Base-by-base conservation (phyloP, 2,797 vertebrate species). In the Rhinogobio ventralis region DNA sequence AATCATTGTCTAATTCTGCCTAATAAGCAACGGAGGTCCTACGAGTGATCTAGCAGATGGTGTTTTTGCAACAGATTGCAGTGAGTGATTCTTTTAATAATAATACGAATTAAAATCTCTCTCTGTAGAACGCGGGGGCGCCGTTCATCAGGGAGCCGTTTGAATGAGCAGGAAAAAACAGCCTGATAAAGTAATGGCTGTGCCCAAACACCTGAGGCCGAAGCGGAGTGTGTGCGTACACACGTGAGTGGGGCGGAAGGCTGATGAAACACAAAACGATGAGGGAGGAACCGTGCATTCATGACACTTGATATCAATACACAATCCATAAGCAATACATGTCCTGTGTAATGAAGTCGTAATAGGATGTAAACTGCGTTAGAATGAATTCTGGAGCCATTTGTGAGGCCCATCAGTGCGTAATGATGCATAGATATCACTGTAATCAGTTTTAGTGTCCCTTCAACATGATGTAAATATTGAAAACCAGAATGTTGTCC, bases 41-140 rank as follows among this genome's bases (percentile, higher is more conserved):
- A 78, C 79, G 90, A 92, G 91, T 91, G 87, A 89, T 87, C 87
- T 83, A 87, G 86, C 92, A 92, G 92, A 91, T 92, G 92, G 91
- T 91, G 91, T 92, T 92, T 91, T 91, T 91, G 90, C 89, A 91
- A 91, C 91, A 91, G 90, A 92, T 92, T 92, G 91, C 90, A 88
- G 88, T 91, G 90, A 92, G 89, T 91, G 90, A 91, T 92, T 92
- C 88, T 90, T 92, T 92, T 91, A 91, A 92, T 92, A 91, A 92
- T 92, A 92, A 92, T 92, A 90, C 79, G 90, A 92, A 91, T 92
- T 92, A 91, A 92, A 92, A 90, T 90, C 88, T 91, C 91, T 88
- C 90, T 90, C 89, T 89, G 84, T 88, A 90, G 89, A 87, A 90
- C 79, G 83, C 84, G 83, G 86, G 83, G 83, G 80, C 81, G 82